Evolutionary conservation across 2,113 vertebrate genomes (phyloP), one percentile per base, ranked within the genome.

Genomic region (Odontesthes bonariensis): DNA sequence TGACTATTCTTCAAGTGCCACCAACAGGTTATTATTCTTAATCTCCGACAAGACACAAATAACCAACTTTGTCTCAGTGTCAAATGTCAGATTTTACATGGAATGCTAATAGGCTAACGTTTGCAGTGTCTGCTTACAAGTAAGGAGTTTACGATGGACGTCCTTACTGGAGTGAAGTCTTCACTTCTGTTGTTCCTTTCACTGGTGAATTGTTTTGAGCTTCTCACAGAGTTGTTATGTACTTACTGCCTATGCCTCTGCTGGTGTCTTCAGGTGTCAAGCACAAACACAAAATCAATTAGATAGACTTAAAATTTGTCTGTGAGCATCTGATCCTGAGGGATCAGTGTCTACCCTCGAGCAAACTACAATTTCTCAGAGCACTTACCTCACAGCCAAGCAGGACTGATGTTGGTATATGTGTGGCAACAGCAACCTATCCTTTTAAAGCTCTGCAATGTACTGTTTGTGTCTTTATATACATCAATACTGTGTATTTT

Each of bases 291-390:
- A 68, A 85, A 87, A 86, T 85, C 83, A 84, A 79, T 78, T 47
- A 72, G 85, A 81, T 58, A 81, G 69, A 75, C 63, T 76, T 75
- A 84, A 84, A 87, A 79, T 80, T 88, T 82, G 83, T 69, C 70
- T 27, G 42, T 69, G 57, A 19, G 86, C 81, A 85, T 90, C 69
- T 66, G 82, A 89, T 86, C 83, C 82, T 57, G 32, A 44, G 40
- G 88, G 79, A 85, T 88, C 82, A 52, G 67, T 74, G 82, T 88
- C 69, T 65, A 74, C 63, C 76, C 86, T 60, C 7, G 10, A 85
- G 87, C 75, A 78, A 79, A 81, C 66, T 75, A 75, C 56, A 69
- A 59, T 73, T 84, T 86, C 80, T 79, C 83, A 90, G 74, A 73
- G 59, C 47, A 54, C 69, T 83, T 59, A 56, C 56, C 75, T 88